A percentile compares a stretch with the other conserved stretches of the same genome.
phyloP scores from a whole-genome alignment of 2,113 vertebrate species.

The Mellivora capensis region DNA sequence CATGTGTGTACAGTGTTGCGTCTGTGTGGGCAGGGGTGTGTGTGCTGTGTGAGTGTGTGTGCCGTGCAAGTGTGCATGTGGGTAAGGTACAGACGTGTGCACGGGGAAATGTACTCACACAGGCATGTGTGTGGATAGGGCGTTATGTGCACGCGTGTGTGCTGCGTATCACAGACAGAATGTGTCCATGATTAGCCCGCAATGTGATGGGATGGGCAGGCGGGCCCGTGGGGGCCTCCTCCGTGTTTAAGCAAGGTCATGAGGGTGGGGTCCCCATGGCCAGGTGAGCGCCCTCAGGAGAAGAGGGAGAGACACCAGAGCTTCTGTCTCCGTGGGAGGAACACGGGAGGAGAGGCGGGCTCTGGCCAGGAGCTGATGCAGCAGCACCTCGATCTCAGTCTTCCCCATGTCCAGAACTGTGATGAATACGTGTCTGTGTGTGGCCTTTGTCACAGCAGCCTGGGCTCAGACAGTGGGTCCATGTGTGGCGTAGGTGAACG shows the following conservation, averaged over 20 bases:
- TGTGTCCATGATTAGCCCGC: too few relatives aligned
- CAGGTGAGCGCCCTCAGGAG: too few relatives aligned
- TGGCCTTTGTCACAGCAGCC: not conserved
- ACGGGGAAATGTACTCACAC: not conserved
- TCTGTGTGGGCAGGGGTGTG: not conserved
- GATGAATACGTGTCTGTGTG: not conserved
- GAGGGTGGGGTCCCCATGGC: too few relatives aligned
- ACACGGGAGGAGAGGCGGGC: fast-evolving
- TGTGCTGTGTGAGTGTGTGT: too few relatives aligned
- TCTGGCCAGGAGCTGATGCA: not conserved
- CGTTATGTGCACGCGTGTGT: not conserved
- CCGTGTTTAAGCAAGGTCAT: not conserved
- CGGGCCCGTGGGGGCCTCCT: not conserved
- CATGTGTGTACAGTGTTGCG: not conserved
- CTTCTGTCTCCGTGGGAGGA: not conserved
- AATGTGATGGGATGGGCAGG: not conserved
- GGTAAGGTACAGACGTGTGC: not conserved
- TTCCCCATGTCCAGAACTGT: not conserved
- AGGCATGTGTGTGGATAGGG: too few relatives aligned
- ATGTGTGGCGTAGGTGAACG: fast-evolving
- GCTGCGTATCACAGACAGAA: not conserved
- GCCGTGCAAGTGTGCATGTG: too few relatives aligned
- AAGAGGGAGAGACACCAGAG: not conserved
- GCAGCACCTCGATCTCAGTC: too few relatives aligned
- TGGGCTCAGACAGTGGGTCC: not conserved